phyloP scores from a whole-genome alignment of 1,140 invertebrate species.

The Nilaparvata lugens region DNA sequence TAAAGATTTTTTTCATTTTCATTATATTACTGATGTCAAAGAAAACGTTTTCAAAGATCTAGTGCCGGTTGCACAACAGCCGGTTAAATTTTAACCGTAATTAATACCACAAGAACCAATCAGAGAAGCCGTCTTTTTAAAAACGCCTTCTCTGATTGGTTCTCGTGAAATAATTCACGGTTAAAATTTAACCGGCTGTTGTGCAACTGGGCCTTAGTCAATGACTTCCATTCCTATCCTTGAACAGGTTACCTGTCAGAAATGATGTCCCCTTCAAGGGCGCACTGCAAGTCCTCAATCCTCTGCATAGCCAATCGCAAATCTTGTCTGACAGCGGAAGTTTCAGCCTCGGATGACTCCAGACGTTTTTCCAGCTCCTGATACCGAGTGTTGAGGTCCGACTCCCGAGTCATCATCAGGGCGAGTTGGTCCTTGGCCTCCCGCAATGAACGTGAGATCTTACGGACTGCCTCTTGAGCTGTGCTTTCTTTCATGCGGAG shows the following conservation, averaged over 20 bases:
- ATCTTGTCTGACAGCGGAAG: constrained; percentile 53
- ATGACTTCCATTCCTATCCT: neutral
- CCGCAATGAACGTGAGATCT: constrained; percentile 53
- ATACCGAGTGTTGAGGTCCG: constrained; percentile 56
- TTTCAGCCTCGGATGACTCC: constrained; percentile 52
- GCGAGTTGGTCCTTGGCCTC: constrained; percentile 64
- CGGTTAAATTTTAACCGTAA: too few relatives aligned
- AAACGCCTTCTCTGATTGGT: too few relatives aligned
- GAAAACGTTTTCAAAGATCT: too few relatives aligned
- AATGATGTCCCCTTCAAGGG: constrained; percentile 61
- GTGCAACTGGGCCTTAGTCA: too few relatives aligned
- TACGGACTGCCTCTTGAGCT: constrained; percentile 63
- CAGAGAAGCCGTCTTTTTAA: too few relatives aligned
- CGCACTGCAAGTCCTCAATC: constrained; percentile 74
- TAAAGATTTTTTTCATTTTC: too few relatives aligned
- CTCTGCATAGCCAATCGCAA: constrained; percentile 69
- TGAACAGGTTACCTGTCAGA: constrained; percentile 11
- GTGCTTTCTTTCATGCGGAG: constrained; percentile 60
- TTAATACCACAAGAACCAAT: too few relatives aligned
- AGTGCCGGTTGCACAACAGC: too few relatives aligned
- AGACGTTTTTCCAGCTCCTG: constrained; percentile 59
- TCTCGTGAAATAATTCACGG: too few relatives aligned
- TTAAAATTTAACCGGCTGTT: too few relatives aligned
- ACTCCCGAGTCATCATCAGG: constrained; percentile 52
- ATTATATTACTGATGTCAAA: too few relatives aligned